Evolutionary conservation across 2,113 vertebrate species (phyloP), one percentile per base, ranked within the genome.

Genomic region (Nycticryphes semicollaris): DNA sequence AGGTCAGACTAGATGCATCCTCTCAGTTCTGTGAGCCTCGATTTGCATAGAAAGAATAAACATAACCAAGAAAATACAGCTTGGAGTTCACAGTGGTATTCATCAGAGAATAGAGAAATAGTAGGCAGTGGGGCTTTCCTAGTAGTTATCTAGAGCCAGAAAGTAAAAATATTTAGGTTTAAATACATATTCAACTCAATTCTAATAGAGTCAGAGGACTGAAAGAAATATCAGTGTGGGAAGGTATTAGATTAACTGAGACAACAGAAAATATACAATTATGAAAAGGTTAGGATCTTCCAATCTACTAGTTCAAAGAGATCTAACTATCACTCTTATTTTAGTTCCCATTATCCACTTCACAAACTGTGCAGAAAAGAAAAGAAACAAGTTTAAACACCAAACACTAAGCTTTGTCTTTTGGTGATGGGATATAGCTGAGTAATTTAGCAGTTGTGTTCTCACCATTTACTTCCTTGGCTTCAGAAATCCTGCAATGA

Each of bases 101-200:
- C 22, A 14, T 63, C 39, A 60, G 51, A 90, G 53, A 92, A 22
- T 1, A 87, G 64, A 91, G 60, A 92, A 92, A 78, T 0, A 87
- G 75, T 51, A 94, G 70, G 53, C 69, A 94, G 66, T 0, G 0
- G 93, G 62, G 62, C n/a, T 84, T 89, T 89, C 43, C 76, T 60
- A 63, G 51, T 54, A 81, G 88, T 48, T 91, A 74, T 53, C 66
- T 62, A 18, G 31, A 93, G 24, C 35, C 83, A 96, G 47, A 84
- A 86, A 81, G 56, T 54, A 92, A 81, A 96, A 96, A 75, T 41
- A 94, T n/a, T 93, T n/a, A n/a, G n/a, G n/a, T 51, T 96, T 92
- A 89, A 90, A 86, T 59, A 96, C 75, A 86, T 67, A 88, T 35
- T 57, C 31, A 88, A 73, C 90, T 82, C 22, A 88, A 84, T 70